These are phyloP conservation scores for Diaphora mendica DNA, from an alignment of 2,888 invertebrate species.

Conservation along the genomic window DNA sequence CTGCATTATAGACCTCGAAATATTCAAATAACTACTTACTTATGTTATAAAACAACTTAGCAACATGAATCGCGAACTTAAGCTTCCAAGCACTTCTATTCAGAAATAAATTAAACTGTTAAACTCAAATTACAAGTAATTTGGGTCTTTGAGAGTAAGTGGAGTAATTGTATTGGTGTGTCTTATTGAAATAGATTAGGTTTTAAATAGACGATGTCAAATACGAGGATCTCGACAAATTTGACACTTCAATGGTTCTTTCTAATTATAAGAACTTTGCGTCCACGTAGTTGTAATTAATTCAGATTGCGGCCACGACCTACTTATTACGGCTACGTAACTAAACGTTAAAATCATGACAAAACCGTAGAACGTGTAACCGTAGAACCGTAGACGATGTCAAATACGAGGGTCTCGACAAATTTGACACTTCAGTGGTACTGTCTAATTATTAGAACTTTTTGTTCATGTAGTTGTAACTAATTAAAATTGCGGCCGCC, in stretches of 20 bases:
- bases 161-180: conserved; percentile 2
- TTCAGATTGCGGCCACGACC: neutral
- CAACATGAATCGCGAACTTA: neutral
- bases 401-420: neutral
- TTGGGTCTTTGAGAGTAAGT: conserved; percentile 4
- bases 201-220: conserved; percentile 1
- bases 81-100: neutral
- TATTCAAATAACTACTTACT: neutral
- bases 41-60: neutral
- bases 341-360: neutral
- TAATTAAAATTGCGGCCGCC: neutral
- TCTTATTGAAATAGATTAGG: neutral
- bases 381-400: neutral
- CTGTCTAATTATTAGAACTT: neutral
- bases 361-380: neutral
- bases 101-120: conserved; percentile 3
- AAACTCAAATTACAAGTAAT: conserved; percentile 9
- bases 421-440: conserved; percentile 3
- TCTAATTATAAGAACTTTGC: neutral
- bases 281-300: neutral
- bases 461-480: neutral
- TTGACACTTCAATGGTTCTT: neutral
- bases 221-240: neutral
- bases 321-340: neutral
- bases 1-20: neutral